Conservation (phyloP, 2,113 vertebrate species). For the Panthera uncia region DNA sequence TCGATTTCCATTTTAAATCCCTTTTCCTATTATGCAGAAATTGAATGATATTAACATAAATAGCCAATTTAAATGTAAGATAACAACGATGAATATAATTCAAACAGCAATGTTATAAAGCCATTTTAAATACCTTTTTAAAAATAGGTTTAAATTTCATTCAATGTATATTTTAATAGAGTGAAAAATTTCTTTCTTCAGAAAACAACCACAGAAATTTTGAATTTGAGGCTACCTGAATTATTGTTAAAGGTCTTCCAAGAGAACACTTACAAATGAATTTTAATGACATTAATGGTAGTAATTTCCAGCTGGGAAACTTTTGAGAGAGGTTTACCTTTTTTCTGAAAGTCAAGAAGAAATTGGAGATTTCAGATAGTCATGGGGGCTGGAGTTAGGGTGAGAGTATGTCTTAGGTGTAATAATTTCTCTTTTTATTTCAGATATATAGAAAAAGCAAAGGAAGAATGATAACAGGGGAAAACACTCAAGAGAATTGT, state of each 20-base stretch:
- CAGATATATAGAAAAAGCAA: neutral
- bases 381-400: neutral
- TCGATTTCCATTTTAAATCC: conserved; percentile 75
- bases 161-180: conserved; percentile 48
- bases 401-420: neutral
- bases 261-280: conserved; percentile 41
- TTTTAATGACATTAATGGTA: conserved; percentile 50
- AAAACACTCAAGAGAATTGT: neutral
- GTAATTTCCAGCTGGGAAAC: conserved; percentile 28
- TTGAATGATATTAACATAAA: conserved; percentile 77
- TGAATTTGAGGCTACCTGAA: conserved; percentile 42
- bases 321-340: conserved; percentile 48
- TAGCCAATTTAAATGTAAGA: conserved; percentile 76
- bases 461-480: neutral
- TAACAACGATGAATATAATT: conserved; percentile 73
- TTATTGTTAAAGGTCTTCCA: conserved; percentile 28
- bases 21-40: conserved; percentile 68
- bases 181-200: conserved; percentile 53
- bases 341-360: conserved; percentile 29
- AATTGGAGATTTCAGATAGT: neutral
- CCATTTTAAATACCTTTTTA: conserved; percentile 73
- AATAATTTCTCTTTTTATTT: conserved; percentile 3
- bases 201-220: conserved; percentile 57
- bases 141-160: conserved; percentile 66
- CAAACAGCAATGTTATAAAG: conserved; percentile 70